Percentiles rank a stretch among this genome's conserved stretches.
These are phyloP conservation scores for Dryobotodes eremita DNA, from an alignment of 2,888 invertebrate genomes.

Conservation along the genomic window DNA sequence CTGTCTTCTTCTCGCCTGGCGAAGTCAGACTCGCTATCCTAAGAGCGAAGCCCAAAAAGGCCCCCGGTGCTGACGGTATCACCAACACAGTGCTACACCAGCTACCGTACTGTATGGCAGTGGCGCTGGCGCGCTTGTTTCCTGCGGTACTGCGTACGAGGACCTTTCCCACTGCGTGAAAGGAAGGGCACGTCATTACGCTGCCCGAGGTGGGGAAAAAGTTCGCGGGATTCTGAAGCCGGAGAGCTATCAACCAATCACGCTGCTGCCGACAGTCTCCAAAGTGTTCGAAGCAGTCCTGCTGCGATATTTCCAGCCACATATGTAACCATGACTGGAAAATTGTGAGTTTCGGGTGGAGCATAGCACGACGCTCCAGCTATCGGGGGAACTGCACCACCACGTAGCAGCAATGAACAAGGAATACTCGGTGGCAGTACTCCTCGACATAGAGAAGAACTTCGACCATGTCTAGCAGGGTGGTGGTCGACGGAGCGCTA, in stretches of 20 bases:
- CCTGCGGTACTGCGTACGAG: not conserved
- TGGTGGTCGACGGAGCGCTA: too few species aligned
- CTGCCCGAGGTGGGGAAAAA: not conserved
- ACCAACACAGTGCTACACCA: too few species aligned
- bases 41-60: too few species aligned
- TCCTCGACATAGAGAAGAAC: not conserved
- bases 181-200: not conserved
- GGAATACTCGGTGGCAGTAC: not conserved
- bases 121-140: not conserved
- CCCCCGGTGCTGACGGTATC: too few species aligned
- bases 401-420: not conserved
- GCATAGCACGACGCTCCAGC: not conserved
- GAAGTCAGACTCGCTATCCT: too few species aligned
- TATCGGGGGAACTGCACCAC: not conserved
- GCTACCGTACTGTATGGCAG: too few species aligned
- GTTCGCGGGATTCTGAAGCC: not conserved
- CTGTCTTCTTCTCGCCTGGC: not conserved
- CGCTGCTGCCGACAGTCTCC: not conserved
- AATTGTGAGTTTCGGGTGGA: not conserved
- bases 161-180: not conserved
- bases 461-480: not conserved
- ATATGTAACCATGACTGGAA: not conserved
- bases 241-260: not conserved
- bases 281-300: not conserved
- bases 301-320: too few species aligned